Evolutionary conservation across 1,140 invertebrate species (phyloP).

Genomic region (Sycophila sp.): DNA sequence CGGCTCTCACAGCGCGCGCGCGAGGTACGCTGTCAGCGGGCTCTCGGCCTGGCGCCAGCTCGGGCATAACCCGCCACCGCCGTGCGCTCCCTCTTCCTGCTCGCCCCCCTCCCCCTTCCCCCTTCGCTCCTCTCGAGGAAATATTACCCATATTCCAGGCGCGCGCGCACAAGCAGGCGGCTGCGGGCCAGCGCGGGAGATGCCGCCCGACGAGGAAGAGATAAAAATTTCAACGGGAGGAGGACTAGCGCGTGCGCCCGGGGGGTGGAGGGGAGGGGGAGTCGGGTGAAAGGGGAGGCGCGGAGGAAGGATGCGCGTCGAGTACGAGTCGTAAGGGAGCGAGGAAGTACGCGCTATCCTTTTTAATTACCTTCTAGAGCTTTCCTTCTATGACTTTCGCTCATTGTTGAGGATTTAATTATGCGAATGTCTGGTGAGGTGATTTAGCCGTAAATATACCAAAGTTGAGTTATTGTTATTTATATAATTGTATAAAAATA

Average conservation of each 20-base stretch:
- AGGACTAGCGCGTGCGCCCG: background rate
- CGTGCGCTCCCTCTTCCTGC: background rate
- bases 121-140: background rate
- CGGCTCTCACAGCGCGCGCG: slow-evolving; percentile 33
- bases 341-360: slow-evolving; percentile 2
- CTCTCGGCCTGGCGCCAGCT: slow-evolving; percentile 45
- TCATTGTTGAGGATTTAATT: too few relatives aligned
- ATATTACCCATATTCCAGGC: slow-evolving; percentile 23
- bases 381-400: too few relatives aligned
- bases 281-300: background rate
- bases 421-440: too few relatives aligned
- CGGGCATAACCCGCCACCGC: slow-evolving; percentile 23
- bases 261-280: background rate
- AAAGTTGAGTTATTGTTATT: too few relatives aligned
- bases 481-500: too few relatives aligned
- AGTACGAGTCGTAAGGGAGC: slow-evolving; percentile 4
- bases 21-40: slow-evolving; percentile 51
- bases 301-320: background rate
- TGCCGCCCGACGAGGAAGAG: slow-evolving; percentile 6
- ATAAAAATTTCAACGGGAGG: slow-evolving; percentile 26
- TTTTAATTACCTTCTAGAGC: too few relatives aligned
- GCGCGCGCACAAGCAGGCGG: too few relatives aligned
- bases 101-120: background rate
- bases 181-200: background rate
- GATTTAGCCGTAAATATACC: too few relatives aligned